Percentiles rank a stretch among this genome's conserved stretches.
Conservation (phyloP, 2,113 vertebrate species). For the Colinus virginianus region DNA sequence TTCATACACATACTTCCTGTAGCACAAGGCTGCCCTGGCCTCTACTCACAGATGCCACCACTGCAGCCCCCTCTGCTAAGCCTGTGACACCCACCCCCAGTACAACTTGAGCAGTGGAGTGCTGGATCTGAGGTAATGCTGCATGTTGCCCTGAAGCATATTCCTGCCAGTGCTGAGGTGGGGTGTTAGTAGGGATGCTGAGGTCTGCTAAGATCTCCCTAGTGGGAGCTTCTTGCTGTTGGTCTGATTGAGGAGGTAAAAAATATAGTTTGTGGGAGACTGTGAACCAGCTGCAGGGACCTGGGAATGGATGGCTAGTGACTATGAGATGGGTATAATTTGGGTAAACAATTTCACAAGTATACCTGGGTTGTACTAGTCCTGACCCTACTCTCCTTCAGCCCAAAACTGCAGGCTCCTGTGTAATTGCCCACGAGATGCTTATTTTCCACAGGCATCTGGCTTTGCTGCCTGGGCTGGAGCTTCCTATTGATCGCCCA, state of each 20-base stretch:
- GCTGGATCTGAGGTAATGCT: neutral
- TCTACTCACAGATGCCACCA: fast-evolving
- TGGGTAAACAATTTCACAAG: neutral
- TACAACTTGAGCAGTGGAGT: neutral
- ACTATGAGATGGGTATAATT: neutral
- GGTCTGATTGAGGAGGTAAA: neutral
- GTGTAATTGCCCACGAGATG: neutral
- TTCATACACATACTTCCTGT: fast-evolving
- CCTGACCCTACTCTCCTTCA: neutral
- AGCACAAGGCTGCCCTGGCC: fast-evolving
- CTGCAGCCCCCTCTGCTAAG: fast-evolving
- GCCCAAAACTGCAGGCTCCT: neutral
- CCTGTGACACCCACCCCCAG: fast-evolving
- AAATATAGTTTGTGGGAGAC: fast-evolving
- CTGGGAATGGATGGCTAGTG: neutral
- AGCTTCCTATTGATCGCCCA: neutral
- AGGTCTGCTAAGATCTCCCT: neutral
- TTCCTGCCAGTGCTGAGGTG: neutral
- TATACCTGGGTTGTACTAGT: neutral
- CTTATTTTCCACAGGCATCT: neutral
- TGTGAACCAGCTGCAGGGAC: neutral
- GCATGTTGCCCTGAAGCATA: neutral
- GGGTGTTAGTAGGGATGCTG: neutral
- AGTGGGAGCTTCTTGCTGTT: neutral
- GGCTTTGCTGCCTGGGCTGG: neutral